Percentiles rank a stretch among this genome's conserved stretches.
Conservation (phyloP, 1,140 invertebrate species). For the Luehdorfia chinensis region DNA sequence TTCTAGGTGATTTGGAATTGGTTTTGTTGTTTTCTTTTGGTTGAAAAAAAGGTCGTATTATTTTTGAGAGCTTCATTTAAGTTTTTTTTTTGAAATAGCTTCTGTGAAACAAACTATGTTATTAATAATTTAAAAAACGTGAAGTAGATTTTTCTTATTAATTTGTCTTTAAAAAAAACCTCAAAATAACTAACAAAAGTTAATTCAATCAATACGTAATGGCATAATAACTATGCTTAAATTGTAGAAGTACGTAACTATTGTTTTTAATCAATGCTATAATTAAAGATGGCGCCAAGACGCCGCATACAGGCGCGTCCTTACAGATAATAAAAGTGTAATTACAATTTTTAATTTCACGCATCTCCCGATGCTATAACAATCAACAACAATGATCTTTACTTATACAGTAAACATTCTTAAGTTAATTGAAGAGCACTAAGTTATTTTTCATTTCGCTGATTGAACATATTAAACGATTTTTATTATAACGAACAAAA, state of each 20-base stretch:
- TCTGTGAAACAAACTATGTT: too few species aligned
- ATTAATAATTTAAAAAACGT: too few species aligned
- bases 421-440: constrained; percentile 4
- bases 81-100: too few species aligned
- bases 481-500: too few species aligned
- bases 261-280: constrained; percentile 7
- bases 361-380: constrained; percentile 30
- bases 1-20: too few species aligned
- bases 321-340: constrained; percentile 27
- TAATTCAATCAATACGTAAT: too few species aligned
- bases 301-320: constrained; percentile 17
- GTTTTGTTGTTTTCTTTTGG: too few species aligned
- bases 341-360: constrained; percentile 39
- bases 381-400: constrained; percentile 11
- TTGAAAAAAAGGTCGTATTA: too few species aligned
- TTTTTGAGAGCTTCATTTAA: too few species aligned
- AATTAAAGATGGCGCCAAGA: constrained; percentile 22
- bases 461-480: neutral
- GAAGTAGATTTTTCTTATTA: too few species aligned
- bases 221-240: neutral
- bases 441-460: constrained; percentile 16
- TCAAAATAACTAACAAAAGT: too few species aligned
- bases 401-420: constrained; percentile 19
- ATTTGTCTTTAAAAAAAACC: too few species aligned
- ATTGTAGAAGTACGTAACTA: neutral